Base-by-base conservation (phyloP, 2,888 invertebrate species). In the Cosmia pyralina region DNA sequence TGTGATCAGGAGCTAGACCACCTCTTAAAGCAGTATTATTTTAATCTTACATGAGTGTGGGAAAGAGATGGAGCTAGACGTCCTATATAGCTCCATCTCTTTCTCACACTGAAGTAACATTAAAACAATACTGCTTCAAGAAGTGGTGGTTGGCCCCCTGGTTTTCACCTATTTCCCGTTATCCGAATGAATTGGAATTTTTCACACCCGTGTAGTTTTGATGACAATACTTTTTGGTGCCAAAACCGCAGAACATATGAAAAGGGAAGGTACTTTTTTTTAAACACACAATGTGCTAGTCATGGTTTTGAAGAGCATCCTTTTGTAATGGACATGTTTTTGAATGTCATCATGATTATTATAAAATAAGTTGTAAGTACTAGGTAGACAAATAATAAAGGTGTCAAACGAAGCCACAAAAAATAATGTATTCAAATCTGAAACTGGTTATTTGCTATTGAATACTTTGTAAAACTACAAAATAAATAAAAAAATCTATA, bases 391-490 rank as follows among this genome's bases (percentile, higher is more conserved):
- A 53, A 15, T 19, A 41, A 34, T 15, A 71, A 0, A 38, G 15
- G 22, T 48, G 41, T 28, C 63, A 58, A 58, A 64, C 19, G 13
- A n/a, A 22, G 6, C 28, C 52, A 44, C 28, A 63, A 52, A 63
- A 73, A 64, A 46, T 8, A 2, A 59, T 19, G 7, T n/a, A 72
- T 58, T 74, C n/a, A 13, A 28, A 57, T 44, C 6, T 50, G 11
- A 55, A 66, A 67, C 55, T 22, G n/a, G 53, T 55, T 55, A 19
- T 15, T 28, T 55, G 15, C 55, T 22, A 22, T 53, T 22, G 22
- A 22, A 55, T 55, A 55, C 8, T 55, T 17, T 34, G 28, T 55
- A 34, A 55, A 17, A 55, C 17, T 7, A 55, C 15, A 55, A 41
- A 58, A 57, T 28, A 28, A 28, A 28, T 28, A 57, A 64, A 8